phyloP scores from a whole-genome alignment of 2,888 invertebrate species.

The Athalia circularis region DNA sequence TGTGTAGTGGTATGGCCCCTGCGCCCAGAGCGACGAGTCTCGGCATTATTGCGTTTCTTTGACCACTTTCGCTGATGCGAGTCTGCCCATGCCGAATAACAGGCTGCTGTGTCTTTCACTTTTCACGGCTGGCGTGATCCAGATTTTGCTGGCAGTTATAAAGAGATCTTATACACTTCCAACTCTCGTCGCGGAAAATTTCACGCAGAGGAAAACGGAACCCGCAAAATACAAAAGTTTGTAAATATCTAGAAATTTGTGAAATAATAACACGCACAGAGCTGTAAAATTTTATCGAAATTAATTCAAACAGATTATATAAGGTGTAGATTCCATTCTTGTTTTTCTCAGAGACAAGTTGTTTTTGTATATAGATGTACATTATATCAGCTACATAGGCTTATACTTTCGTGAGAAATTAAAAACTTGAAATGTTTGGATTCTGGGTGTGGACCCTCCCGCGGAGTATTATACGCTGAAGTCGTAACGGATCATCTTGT shows the following conservation, averaged over 20 bases:
- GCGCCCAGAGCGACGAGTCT: no score
- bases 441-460: neutral
- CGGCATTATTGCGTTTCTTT: neutral
- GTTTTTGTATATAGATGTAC: neutral
- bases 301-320: no score
- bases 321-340: no score
- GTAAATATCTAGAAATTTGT: no score
- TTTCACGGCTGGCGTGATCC: constrained; percentile 23
- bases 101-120: constrained; percentile 23
- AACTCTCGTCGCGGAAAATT: neutral
- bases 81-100: constrained; percentile 11
- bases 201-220: neutral
- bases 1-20: no score
- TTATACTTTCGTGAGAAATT: constrained; percentile 4
- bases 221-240: neutral
- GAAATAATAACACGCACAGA: no score
- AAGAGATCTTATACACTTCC: neutral
- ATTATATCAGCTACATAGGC: neutral
- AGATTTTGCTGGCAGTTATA: constrained; percentile 16
- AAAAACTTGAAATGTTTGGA: constrained; percentile 10
- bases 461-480: neutral
- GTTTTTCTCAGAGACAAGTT: neutral
- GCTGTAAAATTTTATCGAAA: no score
- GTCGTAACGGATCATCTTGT: constrained; percentile 36
- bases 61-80: constrained; percentile 30